A percentile compares a stretch with the other conserved stretches of the same genome.
These are phyloP conservation scores for Gallinago media DNA, from an alignment of 2,113 vertebrate genomes.

Conservation along the genomic window DNA sequence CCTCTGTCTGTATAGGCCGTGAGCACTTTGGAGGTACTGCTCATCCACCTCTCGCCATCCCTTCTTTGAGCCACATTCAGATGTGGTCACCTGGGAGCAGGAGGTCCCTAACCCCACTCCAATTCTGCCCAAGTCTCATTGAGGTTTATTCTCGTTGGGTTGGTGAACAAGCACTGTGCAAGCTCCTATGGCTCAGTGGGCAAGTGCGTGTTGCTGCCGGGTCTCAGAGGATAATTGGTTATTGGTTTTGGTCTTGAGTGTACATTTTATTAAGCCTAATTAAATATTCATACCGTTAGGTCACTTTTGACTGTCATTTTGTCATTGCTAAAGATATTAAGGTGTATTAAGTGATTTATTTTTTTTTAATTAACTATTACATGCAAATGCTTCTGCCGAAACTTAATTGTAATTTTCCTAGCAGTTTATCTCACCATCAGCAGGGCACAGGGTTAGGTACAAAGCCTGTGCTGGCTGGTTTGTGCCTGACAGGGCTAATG, in stretches of 20 bases:
- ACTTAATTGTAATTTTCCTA: not conserved
- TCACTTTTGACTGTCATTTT: conserved; percentile 39
- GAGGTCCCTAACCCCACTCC: not conserved
- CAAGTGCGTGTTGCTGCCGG: fast-evolving
- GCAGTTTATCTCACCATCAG: not conserved
- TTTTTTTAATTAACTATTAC: not conserved
- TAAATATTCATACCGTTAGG: not conserved
- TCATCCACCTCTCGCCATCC: not conserved
- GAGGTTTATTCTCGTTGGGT: not conserved
- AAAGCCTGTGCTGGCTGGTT: not conserved
- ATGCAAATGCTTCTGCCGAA: conserved; percentile 19
- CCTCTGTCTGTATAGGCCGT: too few species aligned
- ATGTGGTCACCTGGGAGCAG: not conserved
- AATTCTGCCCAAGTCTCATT: fast-evolving
- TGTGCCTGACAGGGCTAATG: not conserved
- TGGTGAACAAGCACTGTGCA: too few species aligned
- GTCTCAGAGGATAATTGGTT: not conserved
- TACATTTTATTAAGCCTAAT: not conserved
- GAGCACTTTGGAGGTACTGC: not conserved
- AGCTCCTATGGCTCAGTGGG: fast-evolving
- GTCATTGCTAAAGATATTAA: not conserved
- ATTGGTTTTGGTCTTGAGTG: not conserved
- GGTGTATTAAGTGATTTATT: conserved; percentile 3
- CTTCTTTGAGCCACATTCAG: not conserved
- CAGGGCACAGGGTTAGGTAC: not conserved